Evolutionary conservation across 2,888 invertebrate species (phyloP).

Genomic region (Chouioia cunea): DNA sequence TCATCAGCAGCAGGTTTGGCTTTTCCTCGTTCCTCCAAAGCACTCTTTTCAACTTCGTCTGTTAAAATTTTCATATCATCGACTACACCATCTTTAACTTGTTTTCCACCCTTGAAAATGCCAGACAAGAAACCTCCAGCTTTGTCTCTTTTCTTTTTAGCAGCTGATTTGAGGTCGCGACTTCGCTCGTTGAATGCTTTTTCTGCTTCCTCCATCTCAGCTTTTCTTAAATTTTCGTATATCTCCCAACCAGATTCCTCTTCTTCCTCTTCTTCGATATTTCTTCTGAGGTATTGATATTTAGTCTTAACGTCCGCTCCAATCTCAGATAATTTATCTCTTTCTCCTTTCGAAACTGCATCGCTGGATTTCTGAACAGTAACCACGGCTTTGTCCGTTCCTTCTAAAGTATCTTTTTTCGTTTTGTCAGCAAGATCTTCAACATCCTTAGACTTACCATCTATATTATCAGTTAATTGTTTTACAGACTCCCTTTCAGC

Average conservation of each 20-base stretch:
- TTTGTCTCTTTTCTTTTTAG: too few relatives aligned
- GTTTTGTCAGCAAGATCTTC: conserved; percentile 59
- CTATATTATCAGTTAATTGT: too few relatives aligned
- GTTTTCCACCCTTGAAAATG: too few relatives aligned
- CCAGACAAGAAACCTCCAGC: too few relatives aligned
- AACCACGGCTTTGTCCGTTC: conserved; percentile 50
- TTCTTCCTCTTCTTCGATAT: conserved; percentile 55
- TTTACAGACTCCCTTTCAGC: too few relatives aligned
- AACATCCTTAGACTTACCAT: conserved; percentile 47
- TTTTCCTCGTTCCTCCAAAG: too few relatives aligned
- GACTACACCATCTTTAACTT: too few relatives aligned
- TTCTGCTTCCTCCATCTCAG: conserved; percentile 66
- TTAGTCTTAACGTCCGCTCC: conserved; percentile 56
- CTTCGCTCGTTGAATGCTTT: conserved; percentile 68
- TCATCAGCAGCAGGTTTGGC: background rate
- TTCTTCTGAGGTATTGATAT: conserved; percentile 57
- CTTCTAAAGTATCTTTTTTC: too few relatives aligned
- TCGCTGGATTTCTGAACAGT: conserved; percentile 52
- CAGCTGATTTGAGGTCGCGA: too few relatives aligned
- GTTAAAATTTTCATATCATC: too few relatives aligned
- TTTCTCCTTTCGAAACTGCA: conserved; percentile 49
- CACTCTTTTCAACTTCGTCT: too few relatives aligned
- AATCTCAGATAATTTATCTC: conserved; percentile 46
- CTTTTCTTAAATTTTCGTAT: conserved; percentile 42
- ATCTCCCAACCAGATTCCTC: too few relatives aligned